Conservation (phyloP, 2,797 vertebrate genomes). For the Odontamblyopus rebecca region DNA sequence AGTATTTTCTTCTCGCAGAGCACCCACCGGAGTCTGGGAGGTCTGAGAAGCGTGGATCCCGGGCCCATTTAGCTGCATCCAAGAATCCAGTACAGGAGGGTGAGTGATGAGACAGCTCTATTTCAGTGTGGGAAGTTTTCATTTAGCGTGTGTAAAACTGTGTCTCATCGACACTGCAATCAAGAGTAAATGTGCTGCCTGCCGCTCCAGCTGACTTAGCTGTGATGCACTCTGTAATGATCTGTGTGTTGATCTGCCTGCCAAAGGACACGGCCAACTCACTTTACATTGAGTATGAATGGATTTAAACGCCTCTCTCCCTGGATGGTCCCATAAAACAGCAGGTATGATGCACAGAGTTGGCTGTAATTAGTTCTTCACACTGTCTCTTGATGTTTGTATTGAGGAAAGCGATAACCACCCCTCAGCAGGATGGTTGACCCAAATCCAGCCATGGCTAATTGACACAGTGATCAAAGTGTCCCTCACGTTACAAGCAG, state of each 20-base stretch:
- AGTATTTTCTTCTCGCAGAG: conserved; percentile 38
- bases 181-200: neutral
- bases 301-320: conserved; percentile 17
- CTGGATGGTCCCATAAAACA: conserved; percentile 21
- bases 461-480: conserved; percentile 54
- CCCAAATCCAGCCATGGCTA: conserved; percentile 37
- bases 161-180: neutral
- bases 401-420: conserved; percentile 43
- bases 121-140: conserved; percentile 9
- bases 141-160: conserved; percentile 1
- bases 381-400: conserved; percentile 33
- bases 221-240: conserved; percentile 2
- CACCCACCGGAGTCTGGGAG: conserved; percentile 53
- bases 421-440: conserved; percentile 26
- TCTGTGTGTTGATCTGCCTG: conserved; percentile 11
- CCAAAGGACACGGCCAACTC: conserved; percentile 7
- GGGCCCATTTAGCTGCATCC: conserved; percentile 48
- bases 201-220: conserved; percentile 8
- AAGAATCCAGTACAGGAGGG: conserved; percentile 65
- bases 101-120: conserved; percentile 48
- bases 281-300: conserved; percentile 22
- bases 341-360: conserved; percentile 21
- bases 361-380: conserved; percentile 39
- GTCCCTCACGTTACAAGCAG: conserved; percentile 24
- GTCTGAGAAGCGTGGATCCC: conserved; percentile 52